A percentile compares a stretch with the other conserved stretches of the same genome.
Evolutionary conservation across 2,797 vertebrate genomes (phyloP).

Genomic region (Melopsittacus undulatus): DNA sequence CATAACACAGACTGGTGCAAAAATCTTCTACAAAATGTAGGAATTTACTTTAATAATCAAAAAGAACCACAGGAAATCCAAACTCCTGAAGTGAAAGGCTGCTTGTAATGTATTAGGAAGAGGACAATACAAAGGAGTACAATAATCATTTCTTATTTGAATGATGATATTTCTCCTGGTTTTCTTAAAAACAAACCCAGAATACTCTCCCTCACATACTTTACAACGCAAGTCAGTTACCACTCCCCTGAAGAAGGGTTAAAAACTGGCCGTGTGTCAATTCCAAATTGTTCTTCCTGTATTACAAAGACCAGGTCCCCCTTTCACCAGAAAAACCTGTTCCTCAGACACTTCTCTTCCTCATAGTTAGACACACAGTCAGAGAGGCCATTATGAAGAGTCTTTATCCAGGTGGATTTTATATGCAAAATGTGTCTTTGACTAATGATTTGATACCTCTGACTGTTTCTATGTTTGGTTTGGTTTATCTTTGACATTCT

Average conservation of each 20-base stretch:
- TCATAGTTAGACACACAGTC: neutral
- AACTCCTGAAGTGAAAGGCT: neutral
- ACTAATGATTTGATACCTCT: neutral
- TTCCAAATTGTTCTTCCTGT: neutral
- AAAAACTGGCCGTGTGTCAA: neutral
- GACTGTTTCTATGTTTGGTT: neutral
- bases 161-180: neutral
- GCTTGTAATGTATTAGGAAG: neutral
- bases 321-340: slow-evolving; percentile 50
- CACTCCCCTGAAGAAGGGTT: neutral
- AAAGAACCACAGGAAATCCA: neutral
- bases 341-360: slow-evolving; percentile 34
- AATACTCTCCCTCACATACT: neutral
- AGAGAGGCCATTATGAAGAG: neutral
- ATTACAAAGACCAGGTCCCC: neutral
- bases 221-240: neutral
- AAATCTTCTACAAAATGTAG: neutral
- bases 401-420: neutral
- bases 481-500: neutral
- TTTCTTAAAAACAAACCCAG: neutral
- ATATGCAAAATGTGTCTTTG: neutral
- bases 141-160: neutral
- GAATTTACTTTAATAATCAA: neutral
- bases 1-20: neutral
- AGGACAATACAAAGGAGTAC: neutral